Base-by-base conservation (phyloP, 1,140 invertebrate species). In the Meloidogyne floridensis region DNA sequence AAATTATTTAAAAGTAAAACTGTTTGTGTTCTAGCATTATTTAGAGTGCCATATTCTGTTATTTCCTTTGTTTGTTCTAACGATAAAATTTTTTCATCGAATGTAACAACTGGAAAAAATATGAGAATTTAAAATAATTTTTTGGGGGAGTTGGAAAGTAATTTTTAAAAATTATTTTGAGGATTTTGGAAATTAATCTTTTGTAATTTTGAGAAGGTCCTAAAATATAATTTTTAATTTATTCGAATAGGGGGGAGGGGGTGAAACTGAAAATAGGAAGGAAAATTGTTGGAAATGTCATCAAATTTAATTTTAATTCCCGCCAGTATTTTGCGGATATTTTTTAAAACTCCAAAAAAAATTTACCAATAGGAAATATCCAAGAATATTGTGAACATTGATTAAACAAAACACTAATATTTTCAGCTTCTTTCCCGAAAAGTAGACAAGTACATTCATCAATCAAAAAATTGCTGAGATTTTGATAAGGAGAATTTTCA, bases 361-460 rank as follows among this genome's bases (percentile, higher is more conserved):
- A 20, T 11, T 69, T 71, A 79, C 77, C 54, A 72, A 79, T 42
- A 11, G 77, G 77, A n/a, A 20, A 13, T 51, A 79, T 79, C 77
- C 77, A 79, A 20, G 10, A 13, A 74, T 51, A 74, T 74, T 54
- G 72, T 7, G 18, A 51, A 54, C 72, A 74, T 54, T 74, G 18
- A 74, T 47, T 51, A 74, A 74, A 51, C n/a, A 74, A 47, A 47
- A n/a, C 18, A n/a, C 13, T 18, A 74, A 74, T 74, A 54, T 54
- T 74, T 47, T 79, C 77, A 42, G 56, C 65, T 7, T 71, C 54
- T 69, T 71, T 79, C 3, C 77, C 77, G n/a, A 79, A 79, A 69
- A 79, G 18, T 20, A 79, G 11, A 69, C 77, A 79, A 20, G 56
- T 79, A 51, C 77, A 79, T 72, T 43, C 65, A 51, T 79, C 77